These are phyloP conservation scores for Orthosia gracilis DNA, from an alignment of 2,888 invertebrate genomes.

Conservation along the genomic window DNA sequence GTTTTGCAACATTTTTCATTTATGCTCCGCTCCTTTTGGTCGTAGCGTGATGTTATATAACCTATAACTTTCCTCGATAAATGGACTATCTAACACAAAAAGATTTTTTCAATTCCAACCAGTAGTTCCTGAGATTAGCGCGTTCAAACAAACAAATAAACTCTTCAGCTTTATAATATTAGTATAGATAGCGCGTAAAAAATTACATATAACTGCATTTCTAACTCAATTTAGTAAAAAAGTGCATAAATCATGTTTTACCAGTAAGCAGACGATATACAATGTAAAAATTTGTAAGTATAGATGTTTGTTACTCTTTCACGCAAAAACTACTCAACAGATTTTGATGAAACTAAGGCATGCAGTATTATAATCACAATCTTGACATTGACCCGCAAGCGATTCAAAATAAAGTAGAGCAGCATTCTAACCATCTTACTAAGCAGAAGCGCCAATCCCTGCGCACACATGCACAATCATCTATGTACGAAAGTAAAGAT, in stretches of 20 bases:
- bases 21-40: too few species aligned
- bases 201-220: background rate
- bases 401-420: constrained; percentile 54
- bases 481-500: constrained; percentile 43
- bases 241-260: background rate
- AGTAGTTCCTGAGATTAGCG: too few species aligned
- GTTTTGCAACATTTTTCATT: too few species aligned
- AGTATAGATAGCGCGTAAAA: background rate
- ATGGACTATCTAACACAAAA: too few species aligned
- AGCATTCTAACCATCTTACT: constrained; percentile 57
- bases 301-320: too few species aligned
- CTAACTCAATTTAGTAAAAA: background rate
- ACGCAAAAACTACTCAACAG: too few species aligned
- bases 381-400: constrained; percentile 57
- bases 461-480: constrained; percentile 47
- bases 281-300: too few species aligned
- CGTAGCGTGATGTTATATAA: too few species aligned
- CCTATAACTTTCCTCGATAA: too few species aligned
- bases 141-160: too few species aligned
- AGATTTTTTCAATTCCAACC: too few species aligned
- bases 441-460: constrained; percentile 69
- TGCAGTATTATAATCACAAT: background rate
- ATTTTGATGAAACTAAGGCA: background rate
- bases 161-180: too few species aligned
- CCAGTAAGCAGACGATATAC: background rate